These are phyloP conservation scores for Botia almorhae DNA, from an alignment of 2,797 vertebrate species.

Conservation along the genomic window DNA sequence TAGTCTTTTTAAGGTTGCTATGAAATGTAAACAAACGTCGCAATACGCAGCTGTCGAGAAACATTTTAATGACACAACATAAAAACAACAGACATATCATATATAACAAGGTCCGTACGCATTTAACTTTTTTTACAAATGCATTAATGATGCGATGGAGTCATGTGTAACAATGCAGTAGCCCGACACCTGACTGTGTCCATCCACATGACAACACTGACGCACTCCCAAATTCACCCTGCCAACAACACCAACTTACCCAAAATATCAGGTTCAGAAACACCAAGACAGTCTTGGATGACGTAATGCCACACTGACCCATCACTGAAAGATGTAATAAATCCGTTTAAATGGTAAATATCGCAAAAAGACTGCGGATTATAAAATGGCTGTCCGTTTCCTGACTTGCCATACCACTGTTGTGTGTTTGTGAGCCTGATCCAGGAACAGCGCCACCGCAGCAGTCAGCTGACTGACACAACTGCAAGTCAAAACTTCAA, in stretches of 20 bases:
- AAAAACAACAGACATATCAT: not conserved
- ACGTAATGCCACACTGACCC: slow-evolving; percentile 97
- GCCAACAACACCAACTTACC: slow-evolving; percentile 79
- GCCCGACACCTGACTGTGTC: slow-evolving; percentile 38
- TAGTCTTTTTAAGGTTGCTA: too few species aligned
- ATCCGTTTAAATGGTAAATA: slow-evolving; percentile 1
- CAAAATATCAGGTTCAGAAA: slow-evolving; percentile 98
- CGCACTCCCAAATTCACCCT: slow-evolving; percentile 39
- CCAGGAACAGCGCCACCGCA: slow-evolving; percentile 56
- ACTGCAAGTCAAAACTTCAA: not conserved
- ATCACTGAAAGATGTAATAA: slow-evolving; percentile 67
- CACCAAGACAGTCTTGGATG: slow-evolving; percentile 97
- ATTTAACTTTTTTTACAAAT: not conserved
- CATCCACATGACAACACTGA: slow-evolving; percentile 41
- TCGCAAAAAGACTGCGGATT: slow-evolving; percentile 61
- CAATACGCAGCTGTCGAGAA: not conserved
- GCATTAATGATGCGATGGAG: not conserved
- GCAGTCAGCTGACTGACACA: slow-evolving; percentile 27
- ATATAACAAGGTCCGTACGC: not conserved
- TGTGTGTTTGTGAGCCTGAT: slow-evolving; percentile 32
- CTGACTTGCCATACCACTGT: slow-evolving; percentile 56
- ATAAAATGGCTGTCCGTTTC: slow-evolving; percentile 76
- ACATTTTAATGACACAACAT: not conserved
- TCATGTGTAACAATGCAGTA: slow-evolving; percentile 23
- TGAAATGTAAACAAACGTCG: slow-evolving; percentile 24